These are phyloP conservation scores for Lottia gigantea DNA, from an alignment of 2,888 invertebrate genomes.

Conservation along the genomic window DNA sequence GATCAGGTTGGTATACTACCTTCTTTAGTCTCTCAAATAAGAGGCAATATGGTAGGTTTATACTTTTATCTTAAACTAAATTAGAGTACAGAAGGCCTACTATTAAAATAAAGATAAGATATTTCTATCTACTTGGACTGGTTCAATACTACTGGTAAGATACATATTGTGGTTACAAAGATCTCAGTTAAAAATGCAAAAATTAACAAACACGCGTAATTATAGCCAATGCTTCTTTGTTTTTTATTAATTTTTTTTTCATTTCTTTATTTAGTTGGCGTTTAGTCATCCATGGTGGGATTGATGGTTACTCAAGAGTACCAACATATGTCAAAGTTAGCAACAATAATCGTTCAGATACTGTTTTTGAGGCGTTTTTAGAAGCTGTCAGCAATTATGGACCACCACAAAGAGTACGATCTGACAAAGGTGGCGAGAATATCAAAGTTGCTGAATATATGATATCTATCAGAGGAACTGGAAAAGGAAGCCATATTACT, in stretches of 20 bases:
- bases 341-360: conserved; percentile 25
- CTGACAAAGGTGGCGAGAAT: conserved; percentile 37
- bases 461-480: conserved; percentile 26
- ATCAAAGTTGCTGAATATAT: conserved; percentile 26
- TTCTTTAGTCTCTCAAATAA: no score
- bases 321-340: conserved; percentile 19
- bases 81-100: no score
- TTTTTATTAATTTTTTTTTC: not conserved
- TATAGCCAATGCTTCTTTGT: no score
- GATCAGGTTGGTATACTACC: no score
- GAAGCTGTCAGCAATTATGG: conserved; percentile 27
- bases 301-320: conserved; percentile 28
- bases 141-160: no score
- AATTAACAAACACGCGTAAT: no score
- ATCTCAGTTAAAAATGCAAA: no score
- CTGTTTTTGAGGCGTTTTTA: conserved; percentile 25
- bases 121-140: no score
- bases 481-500: conserved; percentile 29
- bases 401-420: conserved; percentile 32
- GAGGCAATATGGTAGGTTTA: no score
- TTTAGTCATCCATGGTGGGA: conserved; percentile 32
- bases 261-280: conserved; percentile 21
- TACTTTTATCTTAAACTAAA: no score
- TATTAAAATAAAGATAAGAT: no score
- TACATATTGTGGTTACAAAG: no score